Evolutionary conservation across 2,888 invertebrate species (phyloP), one percentile per base, ranked within the genome.

Genomic region (Drosophila maculinotata): DNA sequence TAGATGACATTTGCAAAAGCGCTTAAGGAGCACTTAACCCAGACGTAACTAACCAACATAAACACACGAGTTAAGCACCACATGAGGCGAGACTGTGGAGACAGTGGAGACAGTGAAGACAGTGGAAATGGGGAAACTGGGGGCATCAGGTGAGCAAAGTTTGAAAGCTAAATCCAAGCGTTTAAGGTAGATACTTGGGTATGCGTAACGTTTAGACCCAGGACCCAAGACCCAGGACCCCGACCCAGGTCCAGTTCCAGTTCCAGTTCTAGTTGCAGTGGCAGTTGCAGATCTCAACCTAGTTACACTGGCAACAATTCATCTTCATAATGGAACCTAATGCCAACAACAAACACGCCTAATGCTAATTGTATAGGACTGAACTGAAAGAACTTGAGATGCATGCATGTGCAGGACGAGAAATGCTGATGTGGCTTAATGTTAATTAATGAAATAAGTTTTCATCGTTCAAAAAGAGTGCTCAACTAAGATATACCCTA

Each of bases 11-110:
- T 78, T 79, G 54, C 77, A 62, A 60, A 76, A 63, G 69, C 42
- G 74, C 77, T 78, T 79, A 78, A 80, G 77, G 56, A 73, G 63
- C 80, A 80, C 77, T 78, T 78, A 79, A 74, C 77, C 67, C 70
- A 54, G 62, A 56, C 66, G 62, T 41, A 79, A 56, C 59, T 69
- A 58, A 57, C 69, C 65, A 72, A 60, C 35, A 60, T 23, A 79
- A 76, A 65, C 76, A 68, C 30, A 41, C 36, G 28, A 45, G 33
- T 36, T 14, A 7, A 35, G 9, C 31, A 28, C 45, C 12, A 36
- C 36, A 41, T 23, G 14, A 28, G 20, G 10, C 30, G 14, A 9
- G 17, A 30, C n/a, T n/a, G n/a, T n/a, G 31, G n/a, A 17, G 30
- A 17, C n/a, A 17, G 10, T 15, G 8, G 1, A n/a, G n/a, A 12